These are phyloP conservation scores for Sialis lutaria DNA, from an alignment of 2,888 invertebrate species.

Conservation along the genomic window DNA sequence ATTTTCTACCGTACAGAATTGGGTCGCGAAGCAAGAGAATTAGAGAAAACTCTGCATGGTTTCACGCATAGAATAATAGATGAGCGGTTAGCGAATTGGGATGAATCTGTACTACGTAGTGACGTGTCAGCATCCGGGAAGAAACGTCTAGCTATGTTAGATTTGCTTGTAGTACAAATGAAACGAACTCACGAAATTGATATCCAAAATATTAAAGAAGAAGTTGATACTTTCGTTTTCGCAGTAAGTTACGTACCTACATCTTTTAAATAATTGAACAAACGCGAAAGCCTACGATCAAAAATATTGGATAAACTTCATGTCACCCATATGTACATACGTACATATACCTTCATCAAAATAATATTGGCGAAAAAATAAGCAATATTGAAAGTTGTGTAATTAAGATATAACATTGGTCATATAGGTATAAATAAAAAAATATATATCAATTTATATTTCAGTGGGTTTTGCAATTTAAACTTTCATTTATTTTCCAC, in stretches of 20 bases:
- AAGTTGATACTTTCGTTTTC: conserved; percentile 7
- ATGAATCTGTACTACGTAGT: not conserved
- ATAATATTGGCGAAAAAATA: not conserved
- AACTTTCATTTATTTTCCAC: no score
- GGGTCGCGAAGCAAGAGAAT: not conserved
- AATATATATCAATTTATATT: no score
- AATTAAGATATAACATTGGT: no score
- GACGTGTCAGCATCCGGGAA: conserved; percentile 1
- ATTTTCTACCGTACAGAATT: not conserved
- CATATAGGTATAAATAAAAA: no score
- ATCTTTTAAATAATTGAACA: not conserved
- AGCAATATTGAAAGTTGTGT: no score
- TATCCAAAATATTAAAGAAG: conserved; percentile 5
- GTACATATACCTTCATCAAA: no score
- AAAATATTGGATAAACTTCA: no score
- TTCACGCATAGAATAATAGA: conserved; percentile 5
- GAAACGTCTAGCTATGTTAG: conserved; percentile 6
- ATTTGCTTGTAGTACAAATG: conserved; percentile 3
- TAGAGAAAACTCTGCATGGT: conserved; percentile 4
- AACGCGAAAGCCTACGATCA: no score
- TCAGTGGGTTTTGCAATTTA: no score
- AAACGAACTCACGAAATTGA: conserved; percentile 3
- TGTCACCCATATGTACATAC: no score
- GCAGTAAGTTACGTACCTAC: conserved; percentile 3
- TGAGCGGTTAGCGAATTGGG: conserved; percentile 4